Percentiles rank a stretch among this genome's conserved stretches.
phyloP scores from a whole-genome alignment of 2,888 invertebrate genomes.

The Muschampia plurimacula region DNA sequence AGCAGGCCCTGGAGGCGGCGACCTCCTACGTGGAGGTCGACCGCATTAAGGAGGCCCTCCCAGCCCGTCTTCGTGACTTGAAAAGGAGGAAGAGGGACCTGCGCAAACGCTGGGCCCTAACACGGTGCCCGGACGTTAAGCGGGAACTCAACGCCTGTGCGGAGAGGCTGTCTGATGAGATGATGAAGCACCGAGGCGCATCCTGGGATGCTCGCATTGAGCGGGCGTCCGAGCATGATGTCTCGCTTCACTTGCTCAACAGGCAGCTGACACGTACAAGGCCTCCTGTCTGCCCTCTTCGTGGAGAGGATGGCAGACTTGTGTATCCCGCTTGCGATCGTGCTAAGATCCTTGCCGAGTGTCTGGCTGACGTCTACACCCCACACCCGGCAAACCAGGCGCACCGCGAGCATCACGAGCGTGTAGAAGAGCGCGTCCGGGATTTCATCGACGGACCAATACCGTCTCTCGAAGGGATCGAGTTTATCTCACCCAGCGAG shows the following conservation, averaged over 20 bases:
- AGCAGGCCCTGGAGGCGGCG: not conserved
- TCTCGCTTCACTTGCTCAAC: not conserved
- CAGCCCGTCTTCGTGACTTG: too few relatives aligned
- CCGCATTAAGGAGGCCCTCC: too few relatives aligned
- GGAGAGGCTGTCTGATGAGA: constrained; percentile 9
- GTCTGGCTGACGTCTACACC: not conserved
- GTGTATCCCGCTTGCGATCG: not conserved
- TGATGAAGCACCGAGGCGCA: not conserved
- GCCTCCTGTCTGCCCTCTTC: not conserved
- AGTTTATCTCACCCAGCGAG: too few relatives aligned
- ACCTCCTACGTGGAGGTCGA: too few relatives aligned
- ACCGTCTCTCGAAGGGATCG: too few relatives aligned
- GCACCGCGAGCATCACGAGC: constrained; percentile 6
- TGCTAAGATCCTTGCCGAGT: constrained; percentile 9
- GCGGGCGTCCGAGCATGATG: not conserved
- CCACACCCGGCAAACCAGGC: not conserved
- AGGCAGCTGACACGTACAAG: constrained; percentile 6
- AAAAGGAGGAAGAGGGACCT: too few relatives aligned
- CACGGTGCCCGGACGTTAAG: too few relatives aligned
- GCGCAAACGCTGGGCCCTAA: too few relatives aligned
- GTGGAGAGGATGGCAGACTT: not conserved
- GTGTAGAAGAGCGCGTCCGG: not conserved
- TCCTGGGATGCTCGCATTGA: not conserved
- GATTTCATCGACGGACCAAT: too few relatives aligned
- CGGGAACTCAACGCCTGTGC: not conserved